phyloP scores from a whole-genome alignment of 2,113 vertebrate species.

The Oophaga pumilio region DNA sequence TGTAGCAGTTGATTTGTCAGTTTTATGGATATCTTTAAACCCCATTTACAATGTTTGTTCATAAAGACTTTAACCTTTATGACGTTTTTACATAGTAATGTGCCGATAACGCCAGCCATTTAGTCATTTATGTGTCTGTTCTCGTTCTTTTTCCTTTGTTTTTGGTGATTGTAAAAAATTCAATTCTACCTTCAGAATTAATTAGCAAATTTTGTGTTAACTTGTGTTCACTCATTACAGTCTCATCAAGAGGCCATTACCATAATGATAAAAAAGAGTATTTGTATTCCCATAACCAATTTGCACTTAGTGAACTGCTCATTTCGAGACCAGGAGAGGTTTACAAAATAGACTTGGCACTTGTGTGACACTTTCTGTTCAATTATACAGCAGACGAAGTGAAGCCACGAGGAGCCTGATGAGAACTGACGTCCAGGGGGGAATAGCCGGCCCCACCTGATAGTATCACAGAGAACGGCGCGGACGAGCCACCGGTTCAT shows the following conservation, averaged over 20 bases:
- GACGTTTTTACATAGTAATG: background rate
- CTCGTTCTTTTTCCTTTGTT: slow-evolving; percentile 3
- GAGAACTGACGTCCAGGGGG: slow-evolving; percentile 32
- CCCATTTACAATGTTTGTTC: background rate
- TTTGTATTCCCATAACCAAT: slow-evolving; percentile 58
- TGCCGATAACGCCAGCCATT: background rate
- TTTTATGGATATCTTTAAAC: background rate
- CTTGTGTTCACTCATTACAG: slow-evolving; percentile 56
- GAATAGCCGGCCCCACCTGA: slow-evolving; percentile 46
- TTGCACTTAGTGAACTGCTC: slow-evolving; percentile 56
- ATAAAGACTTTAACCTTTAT: background rate
- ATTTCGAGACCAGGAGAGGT: slow-evolving; percentile 45
- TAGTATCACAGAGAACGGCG: slow-evolving; percentile 7
- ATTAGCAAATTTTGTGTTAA: slow-evolving; percentile 57
- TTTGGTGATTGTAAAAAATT: slow-evolving; percentile 39
- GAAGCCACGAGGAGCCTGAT: slow-evolving; percentile 42
- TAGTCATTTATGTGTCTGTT: background rate
- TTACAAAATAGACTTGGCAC: slow-evolving; percentile 54
- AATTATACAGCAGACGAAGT: slow-evolving; percentile 55
- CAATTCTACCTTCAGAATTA: slow-evolving; percentile 54
- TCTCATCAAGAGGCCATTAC: slow-evolving; percentile 55
- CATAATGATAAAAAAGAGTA: slow-evolving; percentile 52
- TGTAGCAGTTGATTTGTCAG: background rate
- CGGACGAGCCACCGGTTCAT: background rate
- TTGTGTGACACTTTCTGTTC: slow-evolving; percentile 51